A percentile compares a stretch with the other conserved stretches of the same genome.
Evolutionary conservation across 2,888 invertebrate species (phyloP).

Genomic region (Tanytarsus gracilentus): DNA sequence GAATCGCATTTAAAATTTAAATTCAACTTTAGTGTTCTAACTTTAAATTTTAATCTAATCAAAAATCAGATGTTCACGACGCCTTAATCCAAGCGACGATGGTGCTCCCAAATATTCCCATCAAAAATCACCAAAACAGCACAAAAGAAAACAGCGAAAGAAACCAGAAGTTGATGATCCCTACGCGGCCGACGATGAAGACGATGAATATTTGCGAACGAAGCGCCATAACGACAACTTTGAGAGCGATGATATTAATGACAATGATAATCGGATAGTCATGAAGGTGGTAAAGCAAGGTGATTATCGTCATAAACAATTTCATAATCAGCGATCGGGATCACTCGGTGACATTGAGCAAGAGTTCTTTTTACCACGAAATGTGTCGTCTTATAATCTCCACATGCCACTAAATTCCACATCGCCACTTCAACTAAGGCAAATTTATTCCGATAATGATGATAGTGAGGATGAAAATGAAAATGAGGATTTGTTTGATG

Average conservation of each 20-base stretch:
- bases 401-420: background rate
- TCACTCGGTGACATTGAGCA: slow-evolving; percentile 14
- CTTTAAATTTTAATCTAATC: background rate
- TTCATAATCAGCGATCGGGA: background rate
- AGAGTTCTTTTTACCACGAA: slow-evolving; percentile 11
- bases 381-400: background rate
- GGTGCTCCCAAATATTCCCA: background rate
- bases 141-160: slow-evolving; percentile 34
- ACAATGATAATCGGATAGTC: background rate
- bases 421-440: background rate
- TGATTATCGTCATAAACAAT: slow-evolving; percentile 20
- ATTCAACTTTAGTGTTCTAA: too few relatives aligned
- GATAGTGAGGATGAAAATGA: slow-evolving; percentile 2
- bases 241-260: too few relatives aligned
- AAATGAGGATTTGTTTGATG: slow-evolving; percentile 32
- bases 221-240: background rate
- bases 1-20: too few relatives aligned
- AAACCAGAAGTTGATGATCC: slow-evolving; percentile 34
- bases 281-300: slow-evolving; percentile 27
- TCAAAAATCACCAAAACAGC: slow-evolving; percentile 32
- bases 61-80: background rate
- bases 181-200: slow-evolving; percentile 29
- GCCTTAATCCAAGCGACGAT: background rate
- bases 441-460: background rate
- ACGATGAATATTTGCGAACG: slow-evolving; percentile 31